A percentile compares a stretch with the other conserved stretches of the same genome.
These are phyloP conservation scores for Sesia apiformis DNA, from an alignment of 2,888 invertebrate species.

Conservation along the genomic window DNA sequence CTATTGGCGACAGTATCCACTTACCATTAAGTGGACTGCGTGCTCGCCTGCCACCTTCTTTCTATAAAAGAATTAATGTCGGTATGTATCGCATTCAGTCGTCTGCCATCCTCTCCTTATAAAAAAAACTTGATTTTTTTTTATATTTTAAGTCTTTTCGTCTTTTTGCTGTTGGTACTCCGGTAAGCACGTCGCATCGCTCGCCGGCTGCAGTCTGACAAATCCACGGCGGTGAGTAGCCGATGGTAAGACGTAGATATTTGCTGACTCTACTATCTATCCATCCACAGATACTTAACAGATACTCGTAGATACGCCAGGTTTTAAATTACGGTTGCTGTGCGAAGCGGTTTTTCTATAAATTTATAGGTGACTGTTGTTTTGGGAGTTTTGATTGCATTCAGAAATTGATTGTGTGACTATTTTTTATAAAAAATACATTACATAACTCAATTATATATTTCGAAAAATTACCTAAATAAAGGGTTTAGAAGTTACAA, in stretches of 20 bases:
- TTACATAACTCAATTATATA: too few species aligned
- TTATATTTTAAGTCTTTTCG: too few species aligned
- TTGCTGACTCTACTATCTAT: constrained; percentile 47
- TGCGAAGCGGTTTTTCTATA: background rate
- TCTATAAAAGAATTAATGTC: too few species aligned
- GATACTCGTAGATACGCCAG: background rate
- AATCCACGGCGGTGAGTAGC: constrained; percentile 60
- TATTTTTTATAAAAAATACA: too few species aligned
- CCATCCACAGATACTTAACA: background rate
- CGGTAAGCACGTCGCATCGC: constrained; percentile 3
- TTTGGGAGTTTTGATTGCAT: background rate
- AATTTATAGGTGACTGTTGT: background rate
- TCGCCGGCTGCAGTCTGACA: constrained; percentile 44
- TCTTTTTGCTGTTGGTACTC: constrained; percentile 2
- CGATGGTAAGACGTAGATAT: constrained; percentile 58
- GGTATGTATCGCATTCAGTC: too few species aligned
- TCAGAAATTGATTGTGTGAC: background rate
- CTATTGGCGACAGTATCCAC: too few species aligned
- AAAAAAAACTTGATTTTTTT: too few species aligned
- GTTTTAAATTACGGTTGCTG: background rate
- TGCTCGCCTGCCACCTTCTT: too few species aligned
- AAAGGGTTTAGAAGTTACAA: too few species aligned
- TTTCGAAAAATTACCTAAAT: too few species aligned
- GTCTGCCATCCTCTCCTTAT: too few species aligned
- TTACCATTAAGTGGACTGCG: too few species aligned